phyloP scores from a whole-genome alignment of 2,113 vertebrate species.

The Ahaetulla prasina region DNA sequence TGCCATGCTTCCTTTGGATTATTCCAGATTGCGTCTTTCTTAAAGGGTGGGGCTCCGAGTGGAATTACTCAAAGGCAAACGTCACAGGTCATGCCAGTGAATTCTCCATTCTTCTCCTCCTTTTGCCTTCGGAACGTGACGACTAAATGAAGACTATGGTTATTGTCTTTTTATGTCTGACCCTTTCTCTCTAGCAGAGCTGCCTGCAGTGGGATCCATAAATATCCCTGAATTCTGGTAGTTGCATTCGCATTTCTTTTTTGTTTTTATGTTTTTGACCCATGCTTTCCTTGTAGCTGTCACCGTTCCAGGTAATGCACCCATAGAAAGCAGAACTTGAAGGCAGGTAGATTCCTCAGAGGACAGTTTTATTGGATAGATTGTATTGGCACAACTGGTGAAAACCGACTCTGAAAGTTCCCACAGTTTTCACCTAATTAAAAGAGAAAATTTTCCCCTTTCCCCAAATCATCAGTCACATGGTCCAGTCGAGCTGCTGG shows the following conservation, averaged over 20 bases:
- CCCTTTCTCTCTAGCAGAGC: conserved; percentile 24
- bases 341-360: too few species aligned
- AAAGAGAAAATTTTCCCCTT: too few species aligned
- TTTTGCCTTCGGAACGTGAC: conserved; percentile 47
- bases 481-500: too few species aligned
- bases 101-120: background rate
- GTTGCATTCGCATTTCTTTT: conserved; percentile 40
- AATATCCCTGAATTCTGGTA: conserved; percentile 33
- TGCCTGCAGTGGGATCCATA: conserved; percentile 16
- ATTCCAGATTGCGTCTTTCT: background rate
- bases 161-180: background rate
- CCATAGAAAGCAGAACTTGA: too few species aligned
- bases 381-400: too few species aligned
- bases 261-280: conserved; percentile 25
- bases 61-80: background rate
- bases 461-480: too few species aligned
- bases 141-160: conserved; percentile 38
- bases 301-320: too few species aligned
- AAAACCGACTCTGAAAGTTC: too few species aligned
- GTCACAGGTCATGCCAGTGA: background rate
- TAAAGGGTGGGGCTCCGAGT: background rate
- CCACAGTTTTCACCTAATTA: too few species aligned
- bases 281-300: conserved; percentile 28
- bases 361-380: too few species aligned
- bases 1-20: background rate